Conservation (phyloP, 2,113 vertebrate species). For the Phylloscopus whistleri region DNA sequence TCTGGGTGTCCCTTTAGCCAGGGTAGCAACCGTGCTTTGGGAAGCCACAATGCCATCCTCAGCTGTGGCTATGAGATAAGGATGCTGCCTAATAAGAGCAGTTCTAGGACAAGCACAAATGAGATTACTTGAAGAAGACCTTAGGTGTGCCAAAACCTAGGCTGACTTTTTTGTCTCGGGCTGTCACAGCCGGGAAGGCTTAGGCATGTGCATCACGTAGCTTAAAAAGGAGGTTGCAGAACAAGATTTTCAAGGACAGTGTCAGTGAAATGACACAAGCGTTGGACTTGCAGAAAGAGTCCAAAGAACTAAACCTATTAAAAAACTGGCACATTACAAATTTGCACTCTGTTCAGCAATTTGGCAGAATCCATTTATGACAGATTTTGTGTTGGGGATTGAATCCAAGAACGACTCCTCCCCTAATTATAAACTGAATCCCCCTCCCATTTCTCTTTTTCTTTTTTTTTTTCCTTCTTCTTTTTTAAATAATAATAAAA, state of each 20-base stretch:
- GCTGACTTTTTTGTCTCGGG: slow-evolving; percentile 54
- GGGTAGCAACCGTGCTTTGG: neutral
- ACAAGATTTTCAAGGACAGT: slow-evolving; percentile 64
- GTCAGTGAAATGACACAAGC: slow-evolving; percentile 55
- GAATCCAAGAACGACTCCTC: slow-evolving; percentile 71
- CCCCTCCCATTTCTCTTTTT: neutral
- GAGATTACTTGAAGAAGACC: slow-evolving; percentile 60
- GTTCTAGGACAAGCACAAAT: slow-evolving; percentile 66
- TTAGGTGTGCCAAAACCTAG: slow-evolving; percentile 63
- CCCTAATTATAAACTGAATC: slow-evolving; percentile 71
- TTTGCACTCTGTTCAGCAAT: slow-evolving; percentile 64
- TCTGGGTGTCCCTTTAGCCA: slow-evolving; percentile 52
- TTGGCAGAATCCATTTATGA: slow-evolving; percentile 74
- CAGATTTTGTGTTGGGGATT: slow-evolving; percentile 72
- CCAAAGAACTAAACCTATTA: slow-evolving; percentile 70
- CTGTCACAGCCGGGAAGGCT: slow-evolving; percentile 46
- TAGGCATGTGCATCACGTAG: neutral
- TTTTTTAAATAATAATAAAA: neutral
- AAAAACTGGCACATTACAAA: slow-evolving; percentile 69
- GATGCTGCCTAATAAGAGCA: slow-evolving; percentile 51
- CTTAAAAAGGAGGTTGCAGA: slow-evolving; percentile 9
- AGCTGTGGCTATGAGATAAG: slow-evolving; percentile 70
- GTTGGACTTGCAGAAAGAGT: slow-evolving; percentile 62
- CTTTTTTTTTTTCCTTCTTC: neutral
- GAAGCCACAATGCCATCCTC: slow-evolving; percentile 57